Evolutionary conservation across 1,140 invertebrate species (phyloP).

Genomic region (Lerema accius): DNA sequence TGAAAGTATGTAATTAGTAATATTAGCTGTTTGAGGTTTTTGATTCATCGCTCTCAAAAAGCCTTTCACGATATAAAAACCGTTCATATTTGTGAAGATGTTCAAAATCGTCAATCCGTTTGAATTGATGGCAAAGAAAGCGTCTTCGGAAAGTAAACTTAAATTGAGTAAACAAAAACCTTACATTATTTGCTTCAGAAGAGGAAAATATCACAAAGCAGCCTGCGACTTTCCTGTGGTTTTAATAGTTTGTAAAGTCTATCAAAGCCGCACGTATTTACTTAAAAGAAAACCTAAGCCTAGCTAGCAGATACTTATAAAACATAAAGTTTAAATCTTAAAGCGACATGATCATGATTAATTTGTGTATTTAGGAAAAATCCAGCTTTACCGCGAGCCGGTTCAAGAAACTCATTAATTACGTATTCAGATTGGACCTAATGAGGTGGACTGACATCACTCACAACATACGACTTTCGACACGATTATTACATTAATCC

Average conservation of each 20-base stretch:
- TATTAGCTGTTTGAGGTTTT: conserved; percentile 40
- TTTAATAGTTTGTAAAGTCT: too few relatives aligned
- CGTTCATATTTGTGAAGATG: conserved; percentile 5
- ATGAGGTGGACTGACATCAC: conserved; percentile 25
- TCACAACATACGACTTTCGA: conserved; percentile 27
- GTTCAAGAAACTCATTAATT: conserved; percentile 33
- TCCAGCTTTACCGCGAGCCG: background rate
- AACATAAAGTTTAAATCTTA: too few relatives aligned
- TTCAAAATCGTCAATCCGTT: background rate
- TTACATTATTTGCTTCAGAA: too few relatives aligned
- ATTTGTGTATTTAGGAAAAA: conserved; percentile 5
- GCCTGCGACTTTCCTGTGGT: too few relatives aligned
- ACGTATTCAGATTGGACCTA: conserved; percentile 22
- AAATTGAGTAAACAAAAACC: too few relatives aligned
- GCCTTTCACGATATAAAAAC: conserved; percentile 28
- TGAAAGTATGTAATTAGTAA: conserved; percentile 55
- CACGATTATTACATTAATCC: conserved; percentile 29
- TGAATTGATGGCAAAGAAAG: too few relatives aligned
- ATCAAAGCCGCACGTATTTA: too few relatives aligned
- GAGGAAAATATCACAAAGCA: too few relatives aligned
- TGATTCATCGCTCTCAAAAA: conserved; percentile 23
- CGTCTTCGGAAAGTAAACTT: too few relatives aligned
- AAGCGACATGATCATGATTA: too few relatives aligned
- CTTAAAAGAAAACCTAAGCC: too few relatives aligned
- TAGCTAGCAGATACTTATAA: too few relatives aligned